Evolutionary conservation across 2,113 vertebrate species (phyloP), one percentile per base, ranked within the genome.

Genomic region (Clarias magur): DNA sequence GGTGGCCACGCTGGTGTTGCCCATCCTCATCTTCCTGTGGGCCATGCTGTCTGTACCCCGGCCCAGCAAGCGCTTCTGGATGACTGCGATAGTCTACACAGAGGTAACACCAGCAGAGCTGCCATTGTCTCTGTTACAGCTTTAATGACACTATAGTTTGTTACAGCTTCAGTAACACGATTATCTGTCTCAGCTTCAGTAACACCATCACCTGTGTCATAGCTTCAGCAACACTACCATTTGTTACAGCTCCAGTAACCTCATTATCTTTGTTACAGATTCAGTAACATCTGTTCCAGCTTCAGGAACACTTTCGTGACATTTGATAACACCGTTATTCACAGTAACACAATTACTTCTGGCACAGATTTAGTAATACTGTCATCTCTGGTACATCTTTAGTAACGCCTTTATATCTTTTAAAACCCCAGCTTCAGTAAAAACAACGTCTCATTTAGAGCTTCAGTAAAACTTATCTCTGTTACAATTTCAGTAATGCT

Each of bases 71-170:
- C 95, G 96, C 21, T 99, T 99, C 95, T 99, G 97, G 97, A 99
- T 98, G 97, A 97, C 97, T 3, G 97, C 97, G 87, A 98, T 98
- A 85, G 96, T 98, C 91, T 98, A 99, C 91, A 99, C 97, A 0
- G 97, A 99, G 97, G 97, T 16, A 30, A 34, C 59, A 59, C 42
- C n/a, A 42, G 21, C 17, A 15, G 23, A 75, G 4, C 19, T 12
- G 17, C 48, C 48, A 8, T 48, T 48, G 48, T 48, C 48, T 48
- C 21, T 8, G 23, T 25, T 48, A 75, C 16, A 34, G 72, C 72
- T 42, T 75, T 19, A 75, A 9, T 48, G 23, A 75, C 34, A 75
- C 38, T 17, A 48, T 23, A 8, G 11, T 16, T 4, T 56, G 4
- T 57, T 57, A 19, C 53, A 56, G 13, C 15, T 34, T 72, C 27